Evolutionary conservation across 2,113 vertebrate genomes (phyloP), one percentile per base, ranked within the genome.

Genomic region (Oryzias curvinotus): DNA sequence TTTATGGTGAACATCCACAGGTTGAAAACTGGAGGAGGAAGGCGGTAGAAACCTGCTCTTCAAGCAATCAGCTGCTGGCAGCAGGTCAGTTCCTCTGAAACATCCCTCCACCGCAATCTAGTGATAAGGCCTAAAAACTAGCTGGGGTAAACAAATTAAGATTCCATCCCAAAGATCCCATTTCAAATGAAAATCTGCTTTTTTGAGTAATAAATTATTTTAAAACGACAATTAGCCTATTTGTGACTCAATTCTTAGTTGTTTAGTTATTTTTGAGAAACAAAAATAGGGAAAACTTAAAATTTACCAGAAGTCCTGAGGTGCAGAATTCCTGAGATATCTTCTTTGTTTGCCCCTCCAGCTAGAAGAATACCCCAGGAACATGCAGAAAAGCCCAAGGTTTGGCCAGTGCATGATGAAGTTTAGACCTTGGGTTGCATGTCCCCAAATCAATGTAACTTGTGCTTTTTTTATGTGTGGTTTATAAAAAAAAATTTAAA

Each of bases 31-130:
- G 96, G 96, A 81, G 85, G n/a, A 85, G 26, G 45, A 89, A 89
- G 62, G 92, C 95, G n/a, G 84, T 92, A 45, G 95, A 96, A 83
- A 92, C 80, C 0, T 98, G 96, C 56, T 93, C 94, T 66, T 84
- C 90, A 58, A 94, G 92, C 82, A 95, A 94, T 73, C 94, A 95
- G 57, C 90, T 93, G 57, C 84, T 95, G 17, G 90, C 93, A 78
- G 89, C 92, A 93, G 95, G 95, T 93, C 44, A 87, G 90, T 95
- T 79, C 0, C 4, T 36, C 15, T 14, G 12, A 8, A 16, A 55
- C 63, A 44, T 52, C 10, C 18, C n/a, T 36, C 10, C n/a, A 52
- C 2, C 0, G 68, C 59, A 48, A 62, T 58, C 41, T 17, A 50
- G 2, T 60, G 15, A 55, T 57, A 57, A 58, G 2, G 76, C 23